phyloP scores from a whole-genome alignment of 2,113 vertebrate genomes.

The Crypturellus undulatus region DNA sequence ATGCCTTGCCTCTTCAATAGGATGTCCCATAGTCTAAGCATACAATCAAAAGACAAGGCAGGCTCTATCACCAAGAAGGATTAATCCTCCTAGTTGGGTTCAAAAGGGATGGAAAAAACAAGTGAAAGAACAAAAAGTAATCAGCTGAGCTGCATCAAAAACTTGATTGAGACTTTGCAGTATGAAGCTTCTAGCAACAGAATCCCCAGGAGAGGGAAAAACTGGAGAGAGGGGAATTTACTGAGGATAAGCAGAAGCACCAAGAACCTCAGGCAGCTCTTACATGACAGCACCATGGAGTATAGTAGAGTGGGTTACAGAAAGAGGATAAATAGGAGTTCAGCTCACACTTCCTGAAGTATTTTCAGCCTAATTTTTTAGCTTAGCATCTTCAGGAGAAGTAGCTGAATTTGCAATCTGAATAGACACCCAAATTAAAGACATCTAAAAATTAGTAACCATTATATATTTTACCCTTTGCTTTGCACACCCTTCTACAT shows the following conservation, averaged over 20 bases:
- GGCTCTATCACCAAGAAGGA: neutral
- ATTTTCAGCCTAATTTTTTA: neutral
- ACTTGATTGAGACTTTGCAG: neutral
- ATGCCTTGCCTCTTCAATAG: neutral
- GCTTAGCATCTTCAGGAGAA: neutral
- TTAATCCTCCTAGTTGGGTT: conserved; percentile 58
- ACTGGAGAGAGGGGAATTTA: neutral
- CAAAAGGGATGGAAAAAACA: conserved; percentile 43
- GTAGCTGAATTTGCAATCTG: neutral
- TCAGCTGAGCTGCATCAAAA: conserved; percentile 22
- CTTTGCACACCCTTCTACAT: neutral
- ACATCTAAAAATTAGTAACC: neutral
- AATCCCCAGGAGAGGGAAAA: neutral
- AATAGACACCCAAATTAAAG: neutral
- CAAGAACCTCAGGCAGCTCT: neutral
- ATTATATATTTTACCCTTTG: neutral
- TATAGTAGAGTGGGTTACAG: neutral
- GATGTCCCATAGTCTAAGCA: neutral
- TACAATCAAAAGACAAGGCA: neutral
- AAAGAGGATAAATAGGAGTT: neutral
- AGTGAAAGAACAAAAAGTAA: conserved; percentile 7
- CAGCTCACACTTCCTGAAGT: neutral
- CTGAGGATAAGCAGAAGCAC: neutral
- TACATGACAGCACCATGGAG: neutral
- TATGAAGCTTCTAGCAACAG: conserved; percentile 21